Evolutionary conservation across 1,140 invertebrate genomes (phyloP).

Genomic region (Hylaeus volcanicus): DNA sequence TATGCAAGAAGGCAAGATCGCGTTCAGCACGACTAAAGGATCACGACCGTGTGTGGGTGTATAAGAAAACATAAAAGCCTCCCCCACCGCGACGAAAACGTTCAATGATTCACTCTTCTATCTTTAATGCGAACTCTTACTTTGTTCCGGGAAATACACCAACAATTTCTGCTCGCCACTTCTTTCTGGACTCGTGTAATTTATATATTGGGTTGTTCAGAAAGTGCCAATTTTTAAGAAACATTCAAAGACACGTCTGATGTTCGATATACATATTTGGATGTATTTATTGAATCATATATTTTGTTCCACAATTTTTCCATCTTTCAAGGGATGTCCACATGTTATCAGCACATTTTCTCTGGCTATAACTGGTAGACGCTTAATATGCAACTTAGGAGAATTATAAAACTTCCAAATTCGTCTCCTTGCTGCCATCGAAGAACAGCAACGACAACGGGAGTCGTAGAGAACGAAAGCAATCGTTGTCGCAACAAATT

Average conservation of each 20-base stretch:
- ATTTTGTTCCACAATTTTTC: no score
- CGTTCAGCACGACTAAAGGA: slow-evolving; percentile 43
- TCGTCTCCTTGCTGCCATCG: background rate
- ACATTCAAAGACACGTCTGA: no score
- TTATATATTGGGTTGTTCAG: background rate
- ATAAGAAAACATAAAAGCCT: slow-evolving; percentile 5
- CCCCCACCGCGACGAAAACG: background rate
- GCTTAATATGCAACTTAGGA: no score
- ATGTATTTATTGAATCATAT: no score
- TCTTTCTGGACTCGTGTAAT: background rate
- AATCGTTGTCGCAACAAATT: slow-evolving; percentile 52
- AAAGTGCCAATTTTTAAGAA: no score
- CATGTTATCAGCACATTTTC: background rate
- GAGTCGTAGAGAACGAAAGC: slow-evolving; percentile 18
- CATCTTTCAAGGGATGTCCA: no score
- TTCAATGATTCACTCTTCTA: slow-evolving; percentile 35
- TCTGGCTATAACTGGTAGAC: no score
- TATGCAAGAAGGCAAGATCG: slow-evolving; percentile 60
- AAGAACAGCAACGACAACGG: background rate
- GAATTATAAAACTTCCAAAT: no score
- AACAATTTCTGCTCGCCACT: background rate
- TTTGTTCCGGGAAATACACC: background rate
- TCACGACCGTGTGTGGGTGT: slow-evolving; percentile 49
- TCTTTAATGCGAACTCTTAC: background rate
- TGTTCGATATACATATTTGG: no score